Conservation (phyloP, 2,113 vertebrate genomes). For the Megaleporinus macrocephalus region DNA sequence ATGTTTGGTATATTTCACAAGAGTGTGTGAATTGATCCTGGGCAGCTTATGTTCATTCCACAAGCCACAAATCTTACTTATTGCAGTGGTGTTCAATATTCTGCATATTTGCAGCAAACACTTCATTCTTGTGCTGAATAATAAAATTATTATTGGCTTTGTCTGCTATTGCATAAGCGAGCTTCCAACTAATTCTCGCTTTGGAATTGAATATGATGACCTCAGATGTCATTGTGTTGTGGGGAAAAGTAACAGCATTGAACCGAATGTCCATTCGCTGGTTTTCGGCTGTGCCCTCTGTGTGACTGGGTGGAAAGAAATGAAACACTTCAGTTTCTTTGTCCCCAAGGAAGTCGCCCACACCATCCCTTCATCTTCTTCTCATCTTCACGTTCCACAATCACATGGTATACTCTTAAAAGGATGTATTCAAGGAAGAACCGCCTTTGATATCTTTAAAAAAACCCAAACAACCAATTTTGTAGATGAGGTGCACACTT, state of each 20-base stretch:
- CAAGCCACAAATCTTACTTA: not conserved
- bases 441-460: no score
- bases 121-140: not conserved
- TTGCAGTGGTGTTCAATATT: not conserved
- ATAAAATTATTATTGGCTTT: not conserved
- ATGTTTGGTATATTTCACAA: no score
- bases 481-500: no score
- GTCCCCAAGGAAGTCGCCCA: not conserved
- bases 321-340: not conserved
- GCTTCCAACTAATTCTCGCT: not conserved
- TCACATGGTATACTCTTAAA: no score
- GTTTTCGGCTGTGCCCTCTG: not conserved
- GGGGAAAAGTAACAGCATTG: not conserved
- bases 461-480: no score
- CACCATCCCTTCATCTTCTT: no score
- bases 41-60: no score
- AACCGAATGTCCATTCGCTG: not conserved
- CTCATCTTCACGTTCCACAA: no score
- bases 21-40: no score
- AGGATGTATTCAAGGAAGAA: no score
- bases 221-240: not conserved
- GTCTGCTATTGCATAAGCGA: not conserved
- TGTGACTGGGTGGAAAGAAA: not conserved
- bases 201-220: constrained; percentile 5
- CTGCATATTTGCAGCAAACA: not conserved